Evolutionary conservation across 1,140 invertebrate genomes (phyloP).

Genomic region (Drosophila lowei): DNA sequence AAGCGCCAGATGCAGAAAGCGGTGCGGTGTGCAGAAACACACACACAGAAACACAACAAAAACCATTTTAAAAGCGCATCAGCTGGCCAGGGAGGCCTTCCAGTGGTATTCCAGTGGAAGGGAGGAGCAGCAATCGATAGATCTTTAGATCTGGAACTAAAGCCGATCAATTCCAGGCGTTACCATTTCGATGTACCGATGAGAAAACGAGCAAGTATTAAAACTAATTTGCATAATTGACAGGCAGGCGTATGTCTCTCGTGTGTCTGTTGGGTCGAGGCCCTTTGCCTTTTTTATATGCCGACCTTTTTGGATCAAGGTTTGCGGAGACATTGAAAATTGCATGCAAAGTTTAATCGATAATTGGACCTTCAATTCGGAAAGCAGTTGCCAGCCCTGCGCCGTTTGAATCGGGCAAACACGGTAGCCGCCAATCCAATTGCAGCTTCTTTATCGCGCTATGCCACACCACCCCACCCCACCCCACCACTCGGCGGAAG

Average conservation of each 20-base stretch:
- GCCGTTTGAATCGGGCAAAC: conserved; percentile 16
- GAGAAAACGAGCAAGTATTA: conserved; percentile 16
- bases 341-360: conserved; percentile 79
- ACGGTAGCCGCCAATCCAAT: conserved; percentile 26
- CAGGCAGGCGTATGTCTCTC: conserved; percentile 22
- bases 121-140: not conserved
- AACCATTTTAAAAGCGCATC: conserved; percentile 51
- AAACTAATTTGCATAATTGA: conserved; percentile 68
- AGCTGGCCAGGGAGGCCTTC: conserved; percentile 11
- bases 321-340: conserved; percentile 72
- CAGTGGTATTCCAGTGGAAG: conserved; percentile 3
- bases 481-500: conserved; percentile 43
- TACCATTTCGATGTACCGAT: conserved; percentile 20
- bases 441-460: conserved; percentile 37
- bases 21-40: conserved; percentile 49
- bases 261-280: conserved; percentile 31
- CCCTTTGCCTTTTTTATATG: conserved; percentile 39
- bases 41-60: conserved; percentile 22
- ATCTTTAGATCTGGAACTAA: not conserved
- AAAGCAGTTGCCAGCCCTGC: conserved; percentile 41
- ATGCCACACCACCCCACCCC: conserved; percentile 1
- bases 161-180: conserved; percentile 12
- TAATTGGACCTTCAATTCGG: conserved; percentile 62
- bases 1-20: conserved; percentile 6
- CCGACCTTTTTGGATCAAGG: conserved; percentile 71